Base-by-base conservation (phyloP, 2,888 invertebrate species). In the Cerastis leucographa region DNA sequence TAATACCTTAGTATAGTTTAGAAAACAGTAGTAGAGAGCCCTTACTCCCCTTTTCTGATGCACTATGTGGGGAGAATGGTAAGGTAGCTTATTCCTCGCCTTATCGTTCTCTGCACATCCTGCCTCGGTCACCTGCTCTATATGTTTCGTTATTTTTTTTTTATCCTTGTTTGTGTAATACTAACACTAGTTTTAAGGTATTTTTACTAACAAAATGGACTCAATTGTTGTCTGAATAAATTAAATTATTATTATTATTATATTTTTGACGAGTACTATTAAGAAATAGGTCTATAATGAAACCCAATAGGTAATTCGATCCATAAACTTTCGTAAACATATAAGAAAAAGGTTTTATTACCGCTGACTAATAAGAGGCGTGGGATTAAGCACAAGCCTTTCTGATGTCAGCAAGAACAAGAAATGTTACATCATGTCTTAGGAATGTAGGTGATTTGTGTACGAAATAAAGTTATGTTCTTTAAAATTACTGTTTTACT, bases 381-480 rank as follows among this genome's bases (percentile, higher is more conserved):
- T 83, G 59, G 74, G 78, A 73, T 78, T 61, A n/a, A 51, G 8
- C 40, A 54, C 54, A 67, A 69, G 17, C 51, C 65, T 56, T 49
- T 61, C n/a, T 81, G 56, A 83, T 56, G 78, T 51, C 74, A 73
- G n/a, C 56, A 70, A 19, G 14, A 40, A 65, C 56, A 68, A 29
- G 51, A 59, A 49, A 35, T 56, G 46, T 81, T 70, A 62, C 56
- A 54, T 83, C 81, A 83, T 59, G 17, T 22, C 22, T n/a, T 11
- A 64, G 22, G 51, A 83, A 83, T 61, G 54, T 54, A 46, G n/a
- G 25, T 44, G 54, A 35, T 51, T 56, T 54, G 65, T 65, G 64
- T 69, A 66, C 9, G 17, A 61, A 66, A 25, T 12, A n/a, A 4
- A n/a, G 17, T 19, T n/a, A 25, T 8, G 12, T 17, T 64, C 6